Conservation (phyloP, 2,888 invertebrate species). For the Polymixis lichenea region DNA sequence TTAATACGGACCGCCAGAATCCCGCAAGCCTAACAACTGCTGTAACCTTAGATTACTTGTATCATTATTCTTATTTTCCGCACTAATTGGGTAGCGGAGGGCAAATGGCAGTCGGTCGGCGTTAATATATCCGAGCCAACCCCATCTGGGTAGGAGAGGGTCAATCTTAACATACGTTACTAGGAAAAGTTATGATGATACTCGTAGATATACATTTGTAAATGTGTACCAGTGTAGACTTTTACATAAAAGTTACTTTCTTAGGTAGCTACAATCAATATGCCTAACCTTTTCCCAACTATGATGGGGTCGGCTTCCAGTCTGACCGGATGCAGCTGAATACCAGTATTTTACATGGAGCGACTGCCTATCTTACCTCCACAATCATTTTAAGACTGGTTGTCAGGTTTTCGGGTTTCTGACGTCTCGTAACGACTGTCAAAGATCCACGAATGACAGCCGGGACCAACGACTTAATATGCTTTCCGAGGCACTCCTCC, state of each 20-base stretch:
- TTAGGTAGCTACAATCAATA: not conserved
- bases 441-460: too few relatives aligned
- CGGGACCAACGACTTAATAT: too few relatives aligned
- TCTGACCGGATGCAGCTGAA: too few relatives aligned
- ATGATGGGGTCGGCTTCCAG: too few relatives aligned
- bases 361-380: too few relatives aligned
- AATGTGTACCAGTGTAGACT: not conserved
- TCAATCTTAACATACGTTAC: conserved; percentile 3
- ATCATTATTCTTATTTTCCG: conserved; percentile 25
- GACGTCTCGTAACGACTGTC: too few relatives aligned
- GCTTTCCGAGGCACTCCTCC: too few relatives aligned
- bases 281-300: too few relatives aligned
- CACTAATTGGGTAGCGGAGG: conserved; percentile 37
- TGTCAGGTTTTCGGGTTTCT: too few relatives aligned
- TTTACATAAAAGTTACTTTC: not conserved
- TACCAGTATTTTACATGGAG: too few relatives aligned
- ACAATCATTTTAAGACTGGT: too few relatives aligned
- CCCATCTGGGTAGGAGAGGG: conserved; percentile 9
- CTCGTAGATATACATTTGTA: not conserved
- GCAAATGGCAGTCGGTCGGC: conserved; percentile 23
- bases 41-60: conserved; percentile 33
- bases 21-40: conserved; percentile 7
- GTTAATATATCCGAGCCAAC: conserved; percentile 28
- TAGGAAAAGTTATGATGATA: not conserved
- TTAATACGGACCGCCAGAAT: not conserved